phyloP scores from a whole-genome alignment of 2,797 vertebrate species.

The Pangasius sanitwongsei region DNA sequence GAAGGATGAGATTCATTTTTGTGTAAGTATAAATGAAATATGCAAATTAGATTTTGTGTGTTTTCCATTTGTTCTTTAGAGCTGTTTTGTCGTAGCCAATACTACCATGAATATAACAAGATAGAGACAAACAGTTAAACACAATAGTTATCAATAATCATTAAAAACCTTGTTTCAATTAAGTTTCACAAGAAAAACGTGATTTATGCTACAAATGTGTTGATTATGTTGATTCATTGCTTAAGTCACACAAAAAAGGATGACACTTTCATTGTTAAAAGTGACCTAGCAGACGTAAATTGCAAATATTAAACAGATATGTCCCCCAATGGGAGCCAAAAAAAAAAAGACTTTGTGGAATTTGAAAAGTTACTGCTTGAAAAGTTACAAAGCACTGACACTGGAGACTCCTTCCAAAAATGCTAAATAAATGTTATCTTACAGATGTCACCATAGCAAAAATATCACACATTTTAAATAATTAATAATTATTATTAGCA shows the following conservation, averaged over 20 bases:
- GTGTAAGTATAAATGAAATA: too few species aligned
- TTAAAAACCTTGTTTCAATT: too few species aligned
- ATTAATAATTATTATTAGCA: not conserved
- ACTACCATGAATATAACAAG: not conserved
- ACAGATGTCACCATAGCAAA: not conserved
- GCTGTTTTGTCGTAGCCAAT: not conserved
- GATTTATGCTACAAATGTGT: not conserved
- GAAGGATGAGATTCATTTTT: too few species aligned
- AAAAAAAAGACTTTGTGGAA: not conserved
- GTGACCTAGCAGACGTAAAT: not conserved
- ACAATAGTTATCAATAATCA: too few species aligned
- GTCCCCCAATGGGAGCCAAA: not conserved
- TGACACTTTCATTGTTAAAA: not conserved
- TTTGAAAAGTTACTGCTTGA: too few species aligned
- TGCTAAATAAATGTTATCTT: not conserved
- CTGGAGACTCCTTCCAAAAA: not conserved
- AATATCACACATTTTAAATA: not conserved
- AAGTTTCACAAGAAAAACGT: not conserved
- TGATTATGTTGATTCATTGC: too few species aligned
- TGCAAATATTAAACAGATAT: not conserved
- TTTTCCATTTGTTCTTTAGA: not conserved
- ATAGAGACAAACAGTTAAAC: not conserved
- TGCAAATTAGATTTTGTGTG: not conserved
- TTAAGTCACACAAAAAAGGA: not conserved
- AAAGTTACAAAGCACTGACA: not conserved